Base-by-base conservation (phyloP, 2,113 vertebrate genomes). In the Peromyscus californicus region DNA sequence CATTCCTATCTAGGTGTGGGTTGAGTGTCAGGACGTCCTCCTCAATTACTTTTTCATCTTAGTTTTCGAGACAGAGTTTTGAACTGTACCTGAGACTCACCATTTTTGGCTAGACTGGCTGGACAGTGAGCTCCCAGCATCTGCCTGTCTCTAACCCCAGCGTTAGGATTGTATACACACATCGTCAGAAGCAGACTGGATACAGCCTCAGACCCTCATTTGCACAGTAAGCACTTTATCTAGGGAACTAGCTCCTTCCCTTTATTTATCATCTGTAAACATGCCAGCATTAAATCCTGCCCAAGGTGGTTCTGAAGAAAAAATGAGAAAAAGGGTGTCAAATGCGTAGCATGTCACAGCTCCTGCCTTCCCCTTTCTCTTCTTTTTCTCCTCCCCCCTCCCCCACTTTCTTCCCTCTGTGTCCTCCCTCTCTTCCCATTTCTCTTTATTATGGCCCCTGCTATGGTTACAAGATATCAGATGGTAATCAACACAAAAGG, bases 281-380 rank as follows among this genome's bases (percentile, higher is more conserved):
- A 21, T 31, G 36, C 10, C n/a, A 51, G 21, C 10, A 39, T 22
- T 15, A 29, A 24, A 12, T 48, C 42, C 70, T 10, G 3, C 57
- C 11, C 0, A 24, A 22, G 5, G 51, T 83, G 3, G 15, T 4
- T 63, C 21, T 79, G 45, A 78, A 61, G 63, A 67, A 45, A 45
- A 72, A 87, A 16, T 19, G 19, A 83, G n/a, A 39, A 21, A 19
- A 48, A 57, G 7, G 1, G 8, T 22, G 39, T 17, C n/a, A 70
- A 22, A 11, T 5, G 0, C 22, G 42, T 17, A 31, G 7, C 11
- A 16, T 75, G 1, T 5, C 33, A 7, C 6, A 72, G n/a, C 4
- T n/a, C 61, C n/a, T 84, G 22, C 17, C 33, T 42, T 16, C 51
- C 63, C 12, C 54, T 80, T 31, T n/a, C 65, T 7, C 6, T 57